These are phyloP conservation scores for Calliopsis andreniformis DNA, from an alignment of 1,140 invertebrate genomes.

Conservation along the genomic window DNA sequence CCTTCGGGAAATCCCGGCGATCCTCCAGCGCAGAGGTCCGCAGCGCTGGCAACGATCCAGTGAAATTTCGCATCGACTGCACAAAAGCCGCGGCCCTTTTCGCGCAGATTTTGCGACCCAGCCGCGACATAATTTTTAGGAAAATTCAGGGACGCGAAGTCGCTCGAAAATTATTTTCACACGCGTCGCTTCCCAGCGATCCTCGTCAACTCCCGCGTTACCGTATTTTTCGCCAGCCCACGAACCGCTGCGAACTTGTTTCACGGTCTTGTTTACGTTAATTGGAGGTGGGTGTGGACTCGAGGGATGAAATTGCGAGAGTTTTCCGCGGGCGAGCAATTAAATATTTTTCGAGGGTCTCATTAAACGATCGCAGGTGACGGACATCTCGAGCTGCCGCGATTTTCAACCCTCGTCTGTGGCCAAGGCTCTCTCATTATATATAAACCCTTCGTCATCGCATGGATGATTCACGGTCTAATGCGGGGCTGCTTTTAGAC, in stretches of 20 bases:
- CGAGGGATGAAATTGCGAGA: background rate
- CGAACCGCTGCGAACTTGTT: no score
- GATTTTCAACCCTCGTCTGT: slow-evolving; percentile 15
- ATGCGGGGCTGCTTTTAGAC: slow-evolving; percentile 27
- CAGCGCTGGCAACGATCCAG: slow-evolving; percentile 64
- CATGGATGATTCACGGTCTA: slow-evolving; percentile 41
- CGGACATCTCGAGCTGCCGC: slow-evolving; percentile 4
- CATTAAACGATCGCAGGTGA: background rate
- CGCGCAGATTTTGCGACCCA: background rate
- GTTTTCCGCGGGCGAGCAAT: background rate
- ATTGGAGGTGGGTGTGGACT: background rate
- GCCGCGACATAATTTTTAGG: background rate
- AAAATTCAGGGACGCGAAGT: background rate
- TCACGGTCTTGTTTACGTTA: slow-evolving; percentile 10
- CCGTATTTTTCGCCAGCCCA: no score
- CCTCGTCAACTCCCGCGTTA: no score
- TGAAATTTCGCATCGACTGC: slow-evolving; percentile 66
- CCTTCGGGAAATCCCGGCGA: slow-evolving; percentile 42
- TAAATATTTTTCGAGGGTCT: background rate
- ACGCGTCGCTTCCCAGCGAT: background rate
- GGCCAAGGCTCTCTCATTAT: slow-evolving; percentile 9
- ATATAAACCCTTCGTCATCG: slow-evolving; percentile 37
- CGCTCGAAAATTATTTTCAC: no score
- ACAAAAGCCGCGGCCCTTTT: background rate
- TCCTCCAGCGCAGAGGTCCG: slow-evolving; percentile 42